Percentiles rank a stretch among this genome's conserved stretches.
These are phyloP conservation scores for Heteropelma amictum DNA, from an alignment of 2,888 invertebrate species.

Conservation along the genomic window DNA sequence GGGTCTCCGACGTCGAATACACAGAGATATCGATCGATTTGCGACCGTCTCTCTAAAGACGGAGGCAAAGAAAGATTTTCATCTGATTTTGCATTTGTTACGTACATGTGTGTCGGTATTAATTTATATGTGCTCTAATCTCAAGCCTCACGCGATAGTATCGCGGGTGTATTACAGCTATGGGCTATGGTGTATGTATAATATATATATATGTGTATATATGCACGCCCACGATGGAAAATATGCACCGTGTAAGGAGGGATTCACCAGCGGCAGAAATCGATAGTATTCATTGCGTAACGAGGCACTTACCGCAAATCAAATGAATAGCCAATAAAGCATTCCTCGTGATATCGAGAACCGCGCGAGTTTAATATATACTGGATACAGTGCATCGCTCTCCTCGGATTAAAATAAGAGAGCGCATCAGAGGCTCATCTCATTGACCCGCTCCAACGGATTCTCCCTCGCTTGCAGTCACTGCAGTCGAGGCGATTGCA, in stretches of 20 bases:
- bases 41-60: constrained; percentile 42
- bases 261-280: constrained; percentile 62
- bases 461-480: constrained; percentile 23
- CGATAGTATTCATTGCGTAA: constrained; percentile 72
- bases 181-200: neutral
- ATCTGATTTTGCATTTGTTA: constrained; percentile 9
- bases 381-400: constrained; percentile 10
- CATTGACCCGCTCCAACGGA: constrained; percentile 53
- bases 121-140: neutral
- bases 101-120: neutral
- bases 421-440: constrained; percentile 53
- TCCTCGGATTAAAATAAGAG: constrained; percentile 46
- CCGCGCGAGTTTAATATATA: constrained; percentile 1
- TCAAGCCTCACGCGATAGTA: too few species aligned
- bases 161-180: neutral
- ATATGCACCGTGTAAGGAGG: constrained; percentile 41
- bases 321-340: constrained; percentile 69
- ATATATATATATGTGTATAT: neutral
- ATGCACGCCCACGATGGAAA: neutral
- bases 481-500: constrained; percentile 26
- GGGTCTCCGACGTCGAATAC: neutral
- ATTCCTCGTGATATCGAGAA: constrained; percentile 44
- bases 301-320: constrained; percentile 70
- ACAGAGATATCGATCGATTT: constrained; percentile 44
- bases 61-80: constrained; percentile 6